Base-by-base conservation (phyloP, 2,113 vertebrate species). In the Cebidichthys violaceus region DNA sequence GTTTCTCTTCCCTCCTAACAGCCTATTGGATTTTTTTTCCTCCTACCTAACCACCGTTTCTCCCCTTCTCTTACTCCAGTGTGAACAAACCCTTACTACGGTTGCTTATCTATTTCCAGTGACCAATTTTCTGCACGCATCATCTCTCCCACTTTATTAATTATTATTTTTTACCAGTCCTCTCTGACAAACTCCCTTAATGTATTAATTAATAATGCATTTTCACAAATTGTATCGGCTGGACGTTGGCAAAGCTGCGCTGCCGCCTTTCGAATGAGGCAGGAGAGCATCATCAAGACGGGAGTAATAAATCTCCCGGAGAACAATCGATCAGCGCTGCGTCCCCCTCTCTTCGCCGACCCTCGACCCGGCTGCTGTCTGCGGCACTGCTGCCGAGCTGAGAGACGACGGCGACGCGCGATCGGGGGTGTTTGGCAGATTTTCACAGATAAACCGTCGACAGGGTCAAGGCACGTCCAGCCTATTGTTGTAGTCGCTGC, bases 351-450 rank as follows among this genome's bases (percentile, higher is more conserved):
- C 75, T 83, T 66, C 47, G 18, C 20, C 68, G 85, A 90, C 87
- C 89, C 45, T 27, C 87, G 79, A 92, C 92, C 86, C 62, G 11
- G 22, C 60, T 47, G 79, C 82, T 82, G 85, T 90, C 87, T 70
- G 83, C 45, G 55, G 50, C 57, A 1, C 68, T 35, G n/a, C 70
- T 33, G 70, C 50, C 75, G 39, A 79, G 66, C 72, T 52, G 57
- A 62, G 77, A 75, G 68, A 78, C 78, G 80, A 72, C 13, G 47
- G 80, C 62, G 35, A 20, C 59, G 79, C n/a, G 27, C 75, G 61
- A 86, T 75, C 62, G 70, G 69, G 69, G 79, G 54, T 35, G 62
- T 79, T 65, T 82, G 79, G 39, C 45, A 66, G 79, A 65, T 78
- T 70, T 52, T 79, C 68, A 83, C 14, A 70, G 54, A 68, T 66